These are phyloP conservation scores for Mormyrus iriodes DNA, from an alignment of 2,113 vertebrate species.

Conservation along the genomic window DNA sequence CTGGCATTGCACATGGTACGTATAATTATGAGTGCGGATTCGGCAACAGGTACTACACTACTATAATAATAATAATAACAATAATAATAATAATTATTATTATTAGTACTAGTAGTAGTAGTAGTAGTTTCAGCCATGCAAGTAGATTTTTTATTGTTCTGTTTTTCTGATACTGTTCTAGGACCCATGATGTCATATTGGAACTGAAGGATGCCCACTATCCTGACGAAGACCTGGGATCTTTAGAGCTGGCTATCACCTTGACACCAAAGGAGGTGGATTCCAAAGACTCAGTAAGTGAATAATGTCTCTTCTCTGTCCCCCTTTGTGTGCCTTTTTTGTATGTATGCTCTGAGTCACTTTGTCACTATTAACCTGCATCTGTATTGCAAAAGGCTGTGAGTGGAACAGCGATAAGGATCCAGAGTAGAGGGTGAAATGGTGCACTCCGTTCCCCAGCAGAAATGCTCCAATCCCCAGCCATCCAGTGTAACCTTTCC, in stretches of 20 bases:
- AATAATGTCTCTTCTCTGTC: background rate
- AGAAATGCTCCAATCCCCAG: background rate
- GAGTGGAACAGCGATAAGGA: background rate
- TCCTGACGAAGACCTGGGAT: conserved; percentile 81
- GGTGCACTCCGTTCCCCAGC: background rate
- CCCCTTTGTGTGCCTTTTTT: background rate
- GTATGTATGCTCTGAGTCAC: background rate
- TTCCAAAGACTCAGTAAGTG: conserved; percentile 76
- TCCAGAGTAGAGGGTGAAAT: background rate
- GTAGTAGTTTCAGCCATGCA: background rate
- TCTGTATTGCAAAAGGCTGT: background rate
- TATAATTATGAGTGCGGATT: background rate
- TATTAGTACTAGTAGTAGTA: background rate
- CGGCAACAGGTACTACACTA: background rate
- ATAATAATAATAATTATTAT: background rate
- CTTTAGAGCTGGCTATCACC: conserved; percentile 68
- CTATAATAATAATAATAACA: background rate
- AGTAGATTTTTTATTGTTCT: too few relatives aligned
- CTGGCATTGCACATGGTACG: background rate
- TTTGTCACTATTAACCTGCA: background rate
- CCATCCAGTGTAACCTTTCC: background rate
- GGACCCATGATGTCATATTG: conserved; percentile 75
- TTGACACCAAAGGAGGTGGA: conserved; percentile 78
- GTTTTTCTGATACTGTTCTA: conserved; percentile 40
- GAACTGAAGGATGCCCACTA: conserved; percentile 85